A percentile compares a stretch with the other conserved stretches of the same genome.
These are phyloP conservation scores for Crossaster papposus DNA, from an alignment of 53 echinoderm and acorn worm genomes.

Conservation along the genomic window DNA sequence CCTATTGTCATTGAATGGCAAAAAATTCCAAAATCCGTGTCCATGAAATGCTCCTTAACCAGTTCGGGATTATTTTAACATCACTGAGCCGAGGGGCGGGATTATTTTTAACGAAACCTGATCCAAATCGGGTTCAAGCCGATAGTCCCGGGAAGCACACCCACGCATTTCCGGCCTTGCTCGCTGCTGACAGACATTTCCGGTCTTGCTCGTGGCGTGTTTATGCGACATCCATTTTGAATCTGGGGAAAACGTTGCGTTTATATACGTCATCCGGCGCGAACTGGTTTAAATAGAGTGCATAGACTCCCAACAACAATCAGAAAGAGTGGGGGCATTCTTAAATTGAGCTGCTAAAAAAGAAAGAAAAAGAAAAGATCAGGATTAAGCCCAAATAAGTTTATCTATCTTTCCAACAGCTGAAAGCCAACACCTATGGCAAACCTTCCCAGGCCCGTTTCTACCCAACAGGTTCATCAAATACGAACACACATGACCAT, in stretches of 20 bases:
- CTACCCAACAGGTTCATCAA: background rate
- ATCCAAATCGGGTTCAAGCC: no score
- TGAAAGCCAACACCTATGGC: background rate
- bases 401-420: slow-evolving; percentile 20
- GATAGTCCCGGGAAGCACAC: no score
- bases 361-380: background rate
- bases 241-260: no score
- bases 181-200: no score
- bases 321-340: background rate
- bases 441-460: slow-evolving; percentile 13
- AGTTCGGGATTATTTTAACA: no score
- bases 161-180: no score
- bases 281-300: slow-evolving; percentile 29
- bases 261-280: no score
- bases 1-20: slow-evolving; percentile 14
- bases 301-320: slow-evolving; percentile 1
- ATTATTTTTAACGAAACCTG: no score
- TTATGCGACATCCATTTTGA: no score
- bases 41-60: slow-evolving; percentile 10
- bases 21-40: slow-evolving; percentile 44
- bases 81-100: no score
- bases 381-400: background rate
- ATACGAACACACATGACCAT: background rate
- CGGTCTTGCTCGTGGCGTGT: no score
- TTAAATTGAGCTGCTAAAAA: background rate